Percentiles rank a stretch among this genome's conserved stretches.
Evolutionary conservation across 2,888 invertebrate genomes (phyloP).

Genomic region (Allygus modestus): DNA sequence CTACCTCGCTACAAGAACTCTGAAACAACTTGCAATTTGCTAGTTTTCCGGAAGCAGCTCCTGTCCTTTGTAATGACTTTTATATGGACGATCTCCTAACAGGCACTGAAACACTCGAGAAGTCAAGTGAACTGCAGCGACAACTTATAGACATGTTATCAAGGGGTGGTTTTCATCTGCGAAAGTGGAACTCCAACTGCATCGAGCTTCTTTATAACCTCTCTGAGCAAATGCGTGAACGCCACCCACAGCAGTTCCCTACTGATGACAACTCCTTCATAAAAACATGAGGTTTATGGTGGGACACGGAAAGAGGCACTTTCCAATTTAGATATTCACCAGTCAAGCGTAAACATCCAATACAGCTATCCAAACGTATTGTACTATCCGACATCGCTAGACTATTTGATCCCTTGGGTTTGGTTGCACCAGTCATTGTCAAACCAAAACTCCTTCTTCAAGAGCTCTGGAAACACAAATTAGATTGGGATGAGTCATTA

Average conservation of each 20-base stretch:
- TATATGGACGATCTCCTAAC: slow-evolving; percentile 69
- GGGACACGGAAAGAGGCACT: slow-evolving; percentile 22
- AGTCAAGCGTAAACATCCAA: neutral
- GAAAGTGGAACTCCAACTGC: slow-evolving; percentile 32
- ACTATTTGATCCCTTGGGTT: slow-evolving; percentile 32
- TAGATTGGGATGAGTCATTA: slow-evolving; percentile 60
- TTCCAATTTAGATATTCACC: slow-evolving; percentile 5
- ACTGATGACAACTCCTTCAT: neutral
- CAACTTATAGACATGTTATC: slow-evolving; percentile 61
- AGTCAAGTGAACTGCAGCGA: slow-evolving; percentile 60
- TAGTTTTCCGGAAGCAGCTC: slow-evolving; percentile 55
- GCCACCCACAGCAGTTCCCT: neutral
- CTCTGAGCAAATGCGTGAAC: neutral
- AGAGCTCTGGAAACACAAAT: slow-evolving; percentile 44
- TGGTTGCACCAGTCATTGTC: slow-evolving; percentile 33
- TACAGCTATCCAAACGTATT: neutral
- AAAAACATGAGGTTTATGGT: slow-evolving; percentile 19
- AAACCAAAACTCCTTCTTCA: slow-evolving; percentile 57
- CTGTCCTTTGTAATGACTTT: slow-evolving; percentile 61
- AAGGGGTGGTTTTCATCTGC: slow-evolving; percentile 63
- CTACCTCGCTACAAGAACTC: slow-evolving; percentile 64
- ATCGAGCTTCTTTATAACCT: neutral
- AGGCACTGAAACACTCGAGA: slow-evolving; percentile 54
- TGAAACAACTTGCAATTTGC: slow-evolving; percentile 66
- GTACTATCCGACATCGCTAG: slow-evolving; percentile 21